Evolutionary conservation across 2,888 invertebrate genomes (phyloP), one percentile per base, ranked within the genome.

Genomic region (Acanthopleura granulata): DNA sequence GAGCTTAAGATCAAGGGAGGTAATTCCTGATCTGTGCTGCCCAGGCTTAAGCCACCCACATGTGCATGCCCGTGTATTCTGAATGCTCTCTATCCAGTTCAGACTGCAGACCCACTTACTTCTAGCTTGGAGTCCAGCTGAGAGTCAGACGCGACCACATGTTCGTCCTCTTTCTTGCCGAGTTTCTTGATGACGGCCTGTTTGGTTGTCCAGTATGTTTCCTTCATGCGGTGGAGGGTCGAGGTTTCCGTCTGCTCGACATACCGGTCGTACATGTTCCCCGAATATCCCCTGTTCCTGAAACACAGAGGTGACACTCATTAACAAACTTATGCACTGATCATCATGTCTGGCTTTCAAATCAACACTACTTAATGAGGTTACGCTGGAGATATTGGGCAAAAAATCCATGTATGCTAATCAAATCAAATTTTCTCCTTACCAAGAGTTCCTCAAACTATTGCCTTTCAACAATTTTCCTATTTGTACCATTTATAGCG

Each of bases 141-240:
- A 0, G 97, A 95, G 91, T 99, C 99, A 0, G 98, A 98, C 18
- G 98, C 95, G 30, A 98, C 94, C 81, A 99, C 94, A 92, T 97
- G 97, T 83, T 97, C 97, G 90, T 99, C 99, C 92, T 99, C 98
- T 92, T 98, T 98, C 85, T 96, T 95, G 50, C 98, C 98, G 72
- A 99, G 92, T 92, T 97, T 98, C 87, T 96, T 93, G 82, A 96
- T 94, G 70, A 99, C 95, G 76, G 96, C 95, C 91, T 98, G 98
- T 90, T 98, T 99, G 12, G 99, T 98, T 75, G 98, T 95, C 98
- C 98, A 99, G 91, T 96, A 99, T 84, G 97, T 97, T 91, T 98
- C 96, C 91, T 90, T 90, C 84, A 90, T 88, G 80, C 88, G 89
- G 79, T 89, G 89, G 9, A 90, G 78, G 0, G 88, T 89, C 4